phyloP scores from a whole-genome alignment of 2,113 vertebrate species.

The Podarcis raffonei region DNA sequence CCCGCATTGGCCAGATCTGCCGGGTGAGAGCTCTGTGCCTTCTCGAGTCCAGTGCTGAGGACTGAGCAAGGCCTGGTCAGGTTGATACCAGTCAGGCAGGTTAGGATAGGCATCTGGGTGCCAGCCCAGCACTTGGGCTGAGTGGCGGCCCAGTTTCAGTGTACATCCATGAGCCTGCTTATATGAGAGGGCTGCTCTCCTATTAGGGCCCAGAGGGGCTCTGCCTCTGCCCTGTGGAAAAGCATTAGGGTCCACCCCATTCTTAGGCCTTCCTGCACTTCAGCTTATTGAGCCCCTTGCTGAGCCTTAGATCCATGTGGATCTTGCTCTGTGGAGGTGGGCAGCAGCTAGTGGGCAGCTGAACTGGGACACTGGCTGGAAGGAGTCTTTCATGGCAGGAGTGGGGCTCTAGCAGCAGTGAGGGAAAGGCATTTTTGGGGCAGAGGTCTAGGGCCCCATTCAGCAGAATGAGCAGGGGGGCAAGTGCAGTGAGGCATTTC shows the following conservation, averaged over 20 bases:
- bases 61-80: neutral
- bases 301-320: too few species aligned
- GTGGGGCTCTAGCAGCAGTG: too few species aligned
- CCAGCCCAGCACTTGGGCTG: neutral
- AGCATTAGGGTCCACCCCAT: neutral
- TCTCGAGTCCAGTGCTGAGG: neutral
- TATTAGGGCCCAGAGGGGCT: too few species aligned
- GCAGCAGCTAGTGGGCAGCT: neutral
- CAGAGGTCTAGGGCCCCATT: neutral
- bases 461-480: neutral
- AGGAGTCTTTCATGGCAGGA: neutral
- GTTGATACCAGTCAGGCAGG: neutral
- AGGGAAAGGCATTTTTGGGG: neutral
- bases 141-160: too few species aligned
- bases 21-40: conserved; percentile 75
- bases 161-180: neutral
- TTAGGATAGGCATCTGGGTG: neutral
- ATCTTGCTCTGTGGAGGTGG: neutral
- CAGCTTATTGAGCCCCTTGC: neutral
- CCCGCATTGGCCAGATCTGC: conserved; percentile 94
- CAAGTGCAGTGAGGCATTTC: neutral
- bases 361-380: neutral
- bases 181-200: neutral
- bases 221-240: neutral
- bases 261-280: neutral